These are phyloP conservation scores for Cremastobaeus sp. DNA, from an alignment of 2,888 invertebrate genomes.

Conservation along the genomic window DNA sequence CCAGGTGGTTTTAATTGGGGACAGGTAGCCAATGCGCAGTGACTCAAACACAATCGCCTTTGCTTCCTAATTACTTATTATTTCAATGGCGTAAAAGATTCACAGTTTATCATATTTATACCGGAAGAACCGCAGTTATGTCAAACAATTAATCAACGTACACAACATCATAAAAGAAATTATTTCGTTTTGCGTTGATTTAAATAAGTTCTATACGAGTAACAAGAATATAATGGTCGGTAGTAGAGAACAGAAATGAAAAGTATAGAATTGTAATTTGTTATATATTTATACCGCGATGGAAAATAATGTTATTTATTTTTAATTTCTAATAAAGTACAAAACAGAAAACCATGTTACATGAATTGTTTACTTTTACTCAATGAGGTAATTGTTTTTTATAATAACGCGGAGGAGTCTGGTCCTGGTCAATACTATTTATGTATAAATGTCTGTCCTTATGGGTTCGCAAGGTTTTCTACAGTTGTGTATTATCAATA, in stretches of 20 bases:
- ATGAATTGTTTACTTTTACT: constrained; percentile 23
- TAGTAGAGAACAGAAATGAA: constrained; percentile 11
- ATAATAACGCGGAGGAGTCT: too few species aligned
- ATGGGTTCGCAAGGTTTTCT: constrained; percentile 2
- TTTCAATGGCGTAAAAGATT: constrained; percentile 40
- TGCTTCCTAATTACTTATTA: constrained; percentile 52
- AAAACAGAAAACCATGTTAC: constrained; percentile 22
- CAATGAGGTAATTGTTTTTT: too few species aligned
- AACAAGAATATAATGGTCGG: constrained; percentile 17
- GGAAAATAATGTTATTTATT: constrained; percentile 49
- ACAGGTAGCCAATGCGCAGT: constrained; percentile 75
- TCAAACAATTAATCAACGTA: constrained; percentile 3
- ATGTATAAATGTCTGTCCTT: not conserved
- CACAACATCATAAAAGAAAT: constrained; percentile 1
- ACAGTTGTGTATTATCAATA: constrained; percentile 7
- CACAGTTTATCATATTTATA: constrained; percentile 34
- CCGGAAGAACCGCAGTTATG: constrained; percentile 15
- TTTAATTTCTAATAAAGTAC: constrained; percentile 53
- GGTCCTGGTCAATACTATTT: too few species aligned
- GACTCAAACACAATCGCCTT: constrained; percentile 58
- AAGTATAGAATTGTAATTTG: constrained; percentile 44
- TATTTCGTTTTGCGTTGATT: constrained; percentile 24
- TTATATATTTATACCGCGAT: constrained; percentile 48
- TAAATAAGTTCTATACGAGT: constrained; percentile 15
- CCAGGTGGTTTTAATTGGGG: constrained; percentile 95